These are phyloP conservation scores for Gallirallus australis DNA, from an alignment of 2,797 vertebrate species.

Conservation along the genomic window DNA sequence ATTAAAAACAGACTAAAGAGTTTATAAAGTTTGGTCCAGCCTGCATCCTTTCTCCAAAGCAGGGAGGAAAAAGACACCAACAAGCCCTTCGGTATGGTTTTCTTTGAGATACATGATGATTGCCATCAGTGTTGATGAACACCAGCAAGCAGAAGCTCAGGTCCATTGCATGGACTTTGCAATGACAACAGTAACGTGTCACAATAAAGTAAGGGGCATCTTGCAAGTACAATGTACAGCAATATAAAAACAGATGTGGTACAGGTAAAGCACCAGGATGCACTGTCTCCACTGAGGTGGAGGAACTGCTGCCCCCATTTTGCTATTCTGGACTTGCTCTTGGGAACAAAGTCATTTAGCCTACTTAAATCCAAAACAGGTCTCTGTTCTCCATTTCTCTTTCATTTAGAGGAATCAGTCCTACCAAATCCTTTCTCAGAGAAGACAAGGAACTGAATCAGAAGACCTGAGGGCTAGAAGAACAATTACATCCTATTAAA, in stretches of 20 bases:
- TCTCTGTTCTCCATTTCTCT: background rate
- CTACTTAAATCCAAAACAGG: background rate
- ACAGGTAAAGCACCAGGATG: background rate
- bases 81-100: background rate
- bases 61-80: no score
- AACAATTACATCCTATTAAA: background rate
- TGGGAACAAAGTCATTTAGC: background rate
- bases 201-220: background rate
- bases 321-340: background rate
- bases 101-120: background rate
- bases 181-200: background rate
- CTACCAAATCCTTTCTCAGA: background rate
- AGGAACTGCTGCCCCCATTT: background rate
- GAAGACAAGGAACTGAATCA: background rate
- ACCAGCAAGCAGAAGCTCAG: background rate
- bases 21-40: background rate
- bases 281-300: background rate
- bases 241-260: background rate
- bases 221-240: background rate
- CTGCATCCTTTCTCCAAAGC: background rate
- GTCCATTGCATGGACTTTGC: background rate
- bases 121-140: background rate
- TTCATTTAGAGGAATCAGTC: background rate
- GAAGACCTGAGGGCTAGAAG: background rate
- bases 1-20: background rate